Evolutionary conservation across 2,113 vertebrate species (phyloP).

Genomic region (Rhinogobius similis): DNA sequence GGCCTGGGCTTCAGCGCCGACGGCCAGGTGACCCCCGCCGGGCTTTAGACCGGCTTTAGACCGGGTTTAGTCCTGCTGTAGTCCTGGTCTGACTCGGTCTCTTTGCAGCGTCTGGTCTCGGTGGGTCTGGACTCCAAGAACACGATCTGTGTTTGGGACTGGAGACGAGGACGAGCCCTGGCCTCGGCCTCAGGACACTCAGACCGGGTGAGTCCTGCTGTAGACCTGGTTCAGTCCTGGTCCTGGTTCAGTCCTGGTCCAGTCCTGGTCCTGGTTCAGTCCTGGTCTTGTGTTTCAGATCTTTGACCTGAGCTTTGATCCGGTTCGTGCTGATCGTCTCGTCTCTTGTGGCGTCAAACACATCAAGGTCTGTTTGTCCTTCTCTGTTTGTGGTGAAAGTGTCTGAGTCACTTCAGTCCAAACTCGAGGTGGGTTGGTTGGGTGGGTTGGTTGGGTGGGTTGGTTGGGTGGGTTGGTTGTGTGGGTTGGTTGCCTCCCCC

Average conservation of each 20-base stretch:
- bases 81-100: neutral
- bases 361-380: conserved; percentile 85
- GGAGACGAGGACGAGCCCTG: conserved; percentile 90
- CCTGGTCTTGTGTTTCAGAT: conserved; percentile 76
- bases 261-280: neutral
- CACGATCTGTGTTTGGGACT: conserved; percentile 95
- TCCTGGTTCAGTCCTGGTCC: neutral
- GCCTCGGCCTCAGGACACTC: conserved; percentile 94
- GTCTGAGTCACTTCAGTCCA: too few species aligned
- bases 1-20: conserved; percentile 92
- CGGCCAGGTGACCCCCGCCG: conserved; percentile 95
- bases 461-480: too few species aligned
- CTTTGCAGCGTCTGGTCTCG: conserved; percentile 86
- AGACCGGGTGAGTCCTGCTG: conserved; percentile 63
- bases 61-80: neutral
- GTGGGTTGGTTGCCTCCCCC: too few species aligned
- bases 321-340: conserved; percentile 84
- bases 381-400: too few species aligned
- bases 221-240: neutral
- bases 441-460: too few species aligned
- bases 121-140: conserved; percentile 97
- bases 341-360: conserved; percentile 98
- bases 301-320: conserved; percentile 97
- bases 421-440: too few species aligned
- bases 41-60: neutral